Evolutionary conservation across 2,888 invertebrate genomes (phyloP).

Genomic region (Conistra vaccinii): DNA sequence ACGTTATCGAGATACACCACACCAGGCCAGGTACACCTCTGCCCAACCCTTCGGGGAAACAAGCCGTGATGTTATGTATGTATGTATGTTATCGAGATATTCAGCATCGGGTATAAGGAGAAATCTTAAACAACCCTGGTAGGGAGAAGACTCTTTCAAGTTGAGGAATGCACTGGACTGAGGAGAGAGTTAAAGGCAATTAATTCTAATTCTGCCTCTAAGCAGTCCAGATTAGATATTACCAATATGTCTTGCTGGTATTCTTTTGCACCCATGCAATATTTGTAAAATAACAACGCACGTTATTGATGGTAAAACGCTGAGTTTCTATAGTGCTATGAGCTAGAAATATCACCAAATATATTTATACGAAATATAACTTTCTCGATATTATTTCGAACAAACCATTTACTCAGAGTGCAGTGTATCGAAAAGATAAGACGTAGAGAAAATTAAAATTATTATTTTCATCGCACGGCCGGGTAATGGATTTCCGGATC

Average conservation of each 20-base stretch:
- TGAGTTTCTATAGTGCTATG: background rate
- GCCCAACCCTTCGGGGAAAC: too few relatives aligned
- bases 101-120: background rate
- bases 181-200: background rate
- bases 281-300: background rate
- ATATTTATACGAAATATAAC: background rate
- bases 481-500: conserved; percentile 76
- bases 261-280: background rate
- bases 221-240: background rate
- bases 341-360: background rate
- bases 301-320: background rate
- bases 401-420: conserved; percentile 17
- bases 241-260: background rate
- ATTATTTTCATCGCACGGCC: conserved; percentile 64
- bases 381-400: background rate
- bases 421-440: conserved; percentile 68
- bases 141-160: background rate
- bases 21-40: too few relatives aligned
- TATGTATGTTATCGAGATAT: conserved; percentile 1
- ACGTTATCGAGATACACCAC: background rate
- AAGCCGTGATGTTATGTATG: too few relatives aligned
- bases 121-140: too few relatives aligned
- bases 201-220: background rate
- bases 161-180: background rate
- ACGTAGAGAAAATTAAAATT: conserved; percentile 71